Percentiles rank a stretch among this genome's conserved stretches.
Conservation (phyloP, 2,113 vertebrate species). For the Procavia capensis region DNA sequence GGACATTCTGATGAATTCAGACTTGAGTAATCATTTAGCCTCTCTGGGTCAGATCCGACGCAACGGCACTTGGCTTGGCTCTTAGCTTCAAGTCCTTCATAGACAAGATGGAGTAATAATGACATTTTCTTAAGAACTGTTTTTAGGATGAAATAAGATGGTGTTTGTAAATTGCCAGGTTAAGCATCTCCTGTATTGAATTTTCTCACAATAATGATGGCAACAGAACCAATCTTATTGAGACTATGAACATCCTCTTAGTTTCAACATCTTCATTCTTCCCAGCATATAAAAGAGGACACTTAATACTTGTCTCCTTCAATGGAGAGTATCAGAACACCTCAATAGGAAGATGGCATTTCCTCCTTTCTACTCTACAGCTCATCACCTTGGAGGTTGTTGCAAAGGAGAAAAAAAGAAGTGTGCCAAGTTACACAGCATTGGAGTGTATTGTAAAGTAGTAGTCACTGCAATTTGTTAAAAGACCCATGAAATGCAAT, state of each 20-base stretch:
- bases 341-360: neutral
- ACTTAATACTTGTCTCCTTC: neutral
- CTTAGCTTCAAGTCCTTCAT: neutral
- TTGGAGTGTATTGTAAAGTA: neutral
- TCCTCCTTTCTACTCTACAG: neutral
- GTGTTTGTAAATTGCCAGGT: neutral
- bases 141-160: neutral
- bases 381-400: neutral
- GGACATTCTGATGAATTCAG: neutral
- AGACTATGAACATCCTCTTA: neutral
- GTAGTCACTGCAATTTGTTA: neutral
- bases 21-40: neutral
- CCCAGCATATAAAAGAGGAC: neutral
- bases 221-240: neutral
- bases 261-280: neutral
- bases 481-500: constrained; percentile 35
- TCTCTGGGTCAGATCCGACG: no score
- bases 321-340: neutral
- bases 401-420: neutral
- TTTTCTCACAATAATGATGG: neutral
- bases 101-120: neutral
- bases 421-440: neutral
- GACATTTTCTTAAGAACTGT: neutral
- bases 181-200: neutral
- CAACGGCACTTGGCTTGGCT: no score